These are phyloP conservation scores for Labroides dimidiatus DNA, from an alignment of 2,797 vertebrate species.

Conservation along the genomic window DNA sequence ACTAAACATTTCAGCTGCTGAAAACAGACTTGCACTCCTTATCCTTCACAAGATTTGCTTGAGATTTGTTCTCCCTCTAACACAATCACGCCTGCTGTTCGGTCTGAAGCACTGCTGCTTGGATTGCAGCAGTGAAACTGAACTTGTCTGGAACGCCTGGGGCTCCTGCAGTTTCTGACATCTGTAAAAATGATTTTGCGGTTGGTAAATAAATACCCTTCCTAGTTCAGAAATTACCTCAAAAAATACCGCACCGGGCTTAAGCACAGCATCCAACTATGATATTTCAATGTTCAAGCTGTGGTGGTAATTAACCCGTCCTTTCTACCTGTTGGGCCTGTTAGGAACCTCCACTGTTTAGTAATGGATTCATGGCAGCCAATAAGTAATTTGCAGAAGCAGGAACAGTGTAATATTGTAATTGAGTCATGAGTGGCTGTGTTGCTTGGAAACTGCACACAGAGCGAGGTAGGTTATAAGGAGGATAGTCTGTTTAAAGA, in stretches of 20 bases:
- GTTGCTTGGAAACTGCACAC: conserved; percentile 85
- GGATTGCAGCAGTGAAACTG: conserved; percentile 29
- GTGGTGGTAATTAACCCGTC: conserved; percentile 69
- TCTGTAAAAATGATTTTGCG: conserved; percentile 69
- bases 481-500: conserved; percentile 65
- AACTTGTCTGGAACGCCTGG: conserved; percentile 52
- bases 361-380: conserved; percentile 82
- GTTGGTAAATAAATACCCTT: conserved; percentile 66
- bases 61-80: conserved; percentile 37
- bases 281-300: conserved; percentile 62
- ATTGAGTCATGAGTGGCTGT: conserved; percentile 79
- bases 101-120: conserved; percentile 37
- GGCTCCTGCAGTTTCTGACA: conserved; percentile 54
- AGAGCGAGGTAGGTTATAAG: conserved; percentile 55
- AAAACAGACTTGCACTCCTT: conserved; percentile 41
- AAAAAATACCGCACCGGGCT: conserved; percentile 62
- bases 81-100: conserved; percentile 40
- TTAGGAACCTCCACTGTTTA: conserved; percentile 71
- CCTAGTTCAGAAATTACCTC: conserved; percentile 53
- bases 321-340: conserved; percentile 78
- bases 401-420: conserved; percentile 76
- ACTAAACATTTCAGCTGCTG: conserved; percentile 36
- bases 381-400: conserved; percentile 77
- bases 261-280: conserved; percentile 66
- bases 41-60: conserved; percentile 29